Base-by-base conservation (phyloP, 2,888 invertebrate species). In the Aleiodes alternator region DNA sequence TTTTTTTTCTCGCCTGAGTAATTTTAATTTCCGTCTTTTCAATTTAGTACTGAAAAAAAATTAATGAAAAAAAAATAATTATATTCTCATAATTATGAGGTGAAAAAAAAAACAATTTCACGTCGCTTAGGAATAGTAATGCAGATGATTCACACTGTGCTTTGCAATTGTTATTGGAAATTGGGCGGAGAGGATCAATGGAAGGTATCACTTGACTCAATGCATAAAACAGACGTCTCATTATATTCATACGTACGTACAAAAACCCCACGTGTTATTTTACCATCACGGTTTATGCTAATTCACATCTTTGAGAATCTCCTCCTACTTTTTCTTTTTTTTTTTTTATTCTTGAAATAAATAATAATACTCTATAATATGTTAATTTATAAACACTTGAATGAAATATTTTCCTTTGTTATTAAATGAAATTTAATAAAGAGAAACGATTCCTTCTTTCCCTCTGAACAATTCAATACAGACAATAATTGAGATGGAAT, bases 181-280 rank as follows among this genome's bases (percentile, higher is more conserved):
- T 64, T 64, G 64, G 64, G 64, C 64, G 64, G 64, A 31, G 59
- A 23, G 14, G 48, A 43, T 43, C 43, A 64, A 43, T 43, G 64
- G 64, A 64, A 16, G 43, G 64, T 64, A 64, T 64, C 64, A 64
- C 64, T 64, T 64, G 64, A 48, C 64, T 64, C 48, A 64, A 64
- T 64, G 64, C 64, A 64, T 64, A 23, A 64, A 64, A 64, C 48
- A 34, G 61, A 61, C 38, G 61, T 61, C 61, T 61, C 61, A 61
- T 61, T 61, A 61, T 61, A 61, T 61, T 61, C 64, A 64, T 16
- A 23, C 16, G 61, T n/a, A 43, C 43, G 64, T 11, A 14, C 14
- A 23, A 43, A 43, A 43, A 64, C 64, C 64, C 64, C 64, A 64
- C 64, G 64, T 64, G 64, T 48, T 64, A 16, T 48, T 48, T 64